Conservation (phyloP, 1,140 invertebrate genomes). For the Solenopsis invicta region DNA sequence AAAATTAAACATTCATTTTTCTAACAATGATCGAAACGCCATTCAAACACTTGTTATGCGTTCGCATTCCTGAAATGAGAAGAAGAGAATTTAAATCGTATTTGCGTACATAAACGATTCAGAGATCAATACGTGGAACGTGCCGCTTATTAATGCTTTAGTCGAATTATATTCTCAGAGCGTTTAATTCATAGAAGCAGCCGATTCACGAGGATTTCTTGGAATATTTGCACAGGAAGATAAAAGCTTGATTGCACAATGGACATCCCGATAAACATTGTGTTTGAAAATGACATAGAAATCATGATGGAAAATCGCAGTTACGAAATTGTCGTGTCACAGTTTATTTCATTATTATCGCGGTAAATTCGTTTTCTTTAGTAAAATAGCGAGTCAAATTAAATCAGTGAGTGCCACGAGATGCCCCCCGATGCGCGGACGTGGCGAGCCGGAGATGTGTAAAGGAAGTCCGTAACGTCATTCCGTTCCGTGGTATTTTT, state of each 20-base stretch:
- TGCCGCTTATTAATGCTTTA: slow-evolving; percentile 30
- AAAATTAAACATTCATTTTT: not conserved
- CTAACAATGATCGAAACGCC: not conserved
- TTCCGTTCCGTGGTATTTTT: slow-evolving; percentile 62
- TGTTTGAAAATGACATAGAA: not conserved
- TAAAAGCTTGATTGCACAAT: not conserved
- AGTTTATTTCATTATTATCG: not conserved
- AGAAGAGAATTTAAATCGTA: not conserved
- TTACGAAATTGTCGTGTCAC: not conserved
- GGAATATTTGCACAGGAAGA: not conserved
- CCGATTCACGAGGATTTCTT: not conserved
- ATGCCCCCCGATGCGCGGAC: not conserved
- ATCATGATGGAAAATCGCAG: not conserved
- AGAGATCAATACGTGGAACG: slow-evolving; percentile 7
- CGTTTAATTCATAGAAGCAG: slow-evolving; percentile 28
- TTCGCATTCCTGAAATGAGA: not conserved
- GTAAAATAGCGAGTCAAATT: not conserved
- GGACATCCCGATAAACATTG: slow-evolving; percentile 2
- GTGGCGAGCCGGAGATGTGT: slow-evolving; percentile 29
- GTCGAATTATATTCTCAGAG: slow-evolving; percentile 33
- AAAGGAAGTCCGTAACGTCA: slow-evolving; percentile 34
- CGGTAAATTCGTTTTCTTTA: not conserved
- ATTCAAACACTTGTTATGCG: not conserved
- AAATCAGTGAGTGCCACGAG: not conserved
- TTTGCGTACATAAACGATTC: not conserved